These are phyloP conservation scores for Hirundichthys speculiger DNA, from an alignment of 2,113 vertebrate species.

Conservation along the genomic window DNA sequence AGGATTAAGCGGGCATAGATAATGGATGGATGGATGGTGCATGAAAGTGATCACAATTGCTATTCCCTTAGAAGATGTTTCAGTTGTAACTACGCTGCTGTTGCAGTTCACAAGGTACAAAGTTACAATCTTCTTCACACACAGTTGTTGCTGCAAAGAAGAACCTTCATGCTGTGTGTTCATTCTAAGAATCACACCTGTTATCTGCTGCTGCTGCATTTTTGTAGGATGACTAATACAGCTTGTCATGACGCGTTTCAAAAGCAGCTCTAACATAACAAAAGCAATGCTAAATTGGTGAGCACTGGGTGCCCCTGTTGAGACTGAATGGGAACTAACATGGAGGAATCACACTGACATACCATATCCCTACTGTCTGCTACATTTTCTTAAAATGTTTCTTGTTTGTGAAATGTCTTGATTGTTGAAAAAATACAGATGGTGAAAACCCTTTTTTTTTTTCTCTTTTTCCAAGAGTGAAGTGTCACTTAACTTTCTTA, in stretches of 20 bases:
- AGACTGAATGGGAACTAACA: background rate
- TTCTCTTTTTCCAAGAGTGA: background rate
- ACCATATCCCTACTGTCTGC: background rate
- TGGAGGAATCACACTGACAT: background rate
- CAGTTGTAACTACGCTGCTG: too few relatives aligned
- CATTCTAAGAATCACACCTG: background rate
- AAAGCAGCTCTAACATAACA: background rate
- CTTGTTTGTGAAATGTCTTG: background rate
- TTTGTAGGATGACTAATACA: slow-evolving; percentile 3
- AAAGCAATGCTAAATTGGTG: background rate
- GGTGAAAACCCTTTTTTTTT: too few relatives aligned
- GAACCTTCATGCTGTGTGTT: background rate
- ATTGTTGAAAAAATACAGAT: background rate
- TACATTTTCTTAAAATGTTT: background rate
- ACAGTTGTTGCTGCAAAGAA: background rate
- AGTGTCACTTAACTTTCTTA: background rate
- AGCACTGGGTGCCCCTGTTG: background rate
- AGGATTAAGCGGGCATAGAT: too few relatives aligned
- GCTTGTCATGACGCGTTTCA: slow-evolving; percentile 17
- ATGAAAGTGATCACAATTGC: too few relatives aligned
- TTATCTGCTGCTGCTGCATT: slow-evolving; percentile 13
- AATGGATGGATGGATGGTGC: too few relatives aligned
- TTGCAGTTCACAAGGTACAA: too few relatives aligned
- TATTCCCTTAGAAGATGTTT: too few relatives aligned
- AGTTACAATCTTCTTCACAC: too few relatives aligned